Conservation (phyloP, 2,888 invertebrate genomes). For the Torymus aiolomorphi region DNA sequence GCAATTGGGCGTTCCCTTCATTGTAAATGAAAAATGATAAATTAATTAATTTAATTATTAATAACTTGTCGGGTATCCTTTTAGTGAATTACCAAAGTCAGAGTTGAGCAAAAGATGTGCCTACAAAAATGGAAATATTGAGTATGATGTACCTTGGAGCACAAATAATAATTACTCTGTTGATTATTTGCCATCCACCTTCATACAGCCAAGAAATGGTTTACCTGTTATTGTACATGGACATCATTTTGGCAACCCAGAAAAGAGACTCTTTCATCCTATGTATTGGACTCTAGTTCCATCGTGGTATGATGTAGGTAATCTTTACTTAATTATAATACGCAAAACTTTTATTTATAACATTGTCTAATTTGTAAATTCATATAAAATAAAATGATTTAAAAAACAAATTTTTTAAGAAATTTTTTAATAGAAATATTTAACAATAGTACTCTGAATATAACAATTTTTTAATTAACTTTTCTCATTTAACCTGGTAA, state of each 20-base stretch:
- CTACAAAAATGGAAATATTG: conserved; percentile 41
- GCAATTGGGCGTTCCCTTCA: too few species aligned
- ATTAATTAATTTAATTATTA: conserved; percentile 6
- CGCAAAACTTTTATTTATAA: neutral
- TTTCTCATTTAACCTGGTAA: too few species aligned
- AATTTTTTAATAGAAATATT: neutral
- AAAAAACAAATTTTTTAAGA: neutral
- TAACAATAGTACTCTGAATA: neutral
- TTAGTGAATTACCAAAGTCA: conserved; percentile 47
- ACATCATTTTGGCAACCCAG: conserved; percentile 42
- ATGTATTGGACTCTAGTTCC: conserved; percentile 56
- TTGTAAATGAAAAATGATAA: too few species aligned
- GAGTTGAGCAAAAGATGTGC: conserved; percentile 49
- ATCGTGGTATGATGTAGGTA: conserved; percentile 48
- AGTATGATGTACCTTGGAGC: conserved; percentile 45
- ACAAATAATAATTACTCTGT: conserved; percentile 12
- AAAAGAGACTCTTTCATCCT: conserved; percentile 42
- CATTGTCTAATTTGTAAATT: conserved; percentile 2
- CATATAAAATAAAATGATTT: neutral
- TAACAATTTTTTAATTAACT: too few species aligned
- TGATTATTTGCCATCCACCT: conserved; percentile 44
- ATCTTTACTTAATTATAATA: neutral
- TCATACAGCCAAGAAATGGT: conserved; percentile 42
- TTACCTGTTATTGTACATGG: conserved; percentile 53
- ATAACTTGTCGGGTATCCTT: neutral